Percentiles rank a stretch among this genome's conserved stretches.
phyloP scores from a whole-genome alignment of 2,888 invertebrate species.

The Mythimna loreyi region DNA sequence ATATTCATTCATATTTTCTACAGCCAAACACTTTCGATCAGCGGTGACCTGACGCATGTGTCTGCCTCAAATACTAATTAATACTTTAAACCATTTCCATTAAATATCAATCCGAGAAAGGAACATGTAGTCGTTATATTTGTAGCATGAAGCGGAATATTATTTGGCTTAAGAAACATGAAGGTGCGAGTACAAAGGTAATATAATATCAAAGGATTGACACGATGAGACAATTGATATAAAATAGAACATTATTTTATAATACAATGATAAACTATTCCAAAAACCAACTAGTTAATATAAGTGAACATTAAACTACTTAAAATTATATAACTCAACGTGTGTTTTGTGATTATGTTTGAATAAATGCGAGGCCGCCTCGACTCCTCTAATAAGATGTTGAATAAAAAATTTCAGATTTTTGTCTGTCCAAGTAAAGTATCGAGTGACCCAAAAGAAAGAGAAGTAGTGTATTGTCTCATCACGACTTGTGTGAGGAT shows the following conservation, averaged over 20 bases:
- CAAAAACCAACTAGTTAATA: slow-evolving; percentile 15
- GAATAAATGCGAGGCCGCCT: slow-evolving; percentile 16
- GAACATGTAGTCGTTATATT: slow-evolving; percentile 57
- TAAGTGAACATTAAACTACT: slow-evolving; percentile 9
- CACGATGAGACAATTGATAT: slow-evolving; percentile 40
- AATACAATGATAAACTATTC: slow-evolving; percentile 17
- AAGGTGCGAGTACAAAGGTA: neutral
- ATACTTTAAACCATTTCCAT: slow-evolving; percentile 32
- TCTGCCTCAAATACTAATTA: slow-evolving; percentile 6
- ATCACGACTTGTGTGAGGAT: slow-evolving; percentile 41
- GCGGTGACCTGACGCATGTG: slow-evolving; percentile 14
- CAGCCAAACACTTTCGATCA: slow-evolving; percentile 18
- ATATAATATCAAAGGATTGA: slow-evolving; percentile 21
- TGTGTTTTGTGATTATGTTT: neutral
- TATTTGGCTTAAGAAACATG: slow-evolving; percentile 43
- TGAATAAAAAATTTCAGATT: neutral
- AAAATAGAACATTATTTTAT: neutral
- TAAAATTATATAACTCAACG: slow-evolving; percentile 18
- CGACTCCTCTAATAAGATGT: neutral
- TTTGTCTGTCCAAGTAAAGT: slow-evolving; percentile 2
- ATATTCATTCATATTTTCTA: slow-evolving; percentile 34
- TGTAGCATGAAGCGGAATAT: slow-evolving; percentile 31
- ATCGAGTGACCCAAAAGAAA: slow-evolving; percentile 17
- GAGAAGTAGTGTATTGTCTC: slow-evolving; percentile 37
- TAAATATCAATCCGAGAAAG: slow-evolving; percentile 35